These are phyloP conservation scores for Drosophila histrio DNA, from an alignment of 2,888 invertebrate species.

Conservation along the genomic window DNA sequence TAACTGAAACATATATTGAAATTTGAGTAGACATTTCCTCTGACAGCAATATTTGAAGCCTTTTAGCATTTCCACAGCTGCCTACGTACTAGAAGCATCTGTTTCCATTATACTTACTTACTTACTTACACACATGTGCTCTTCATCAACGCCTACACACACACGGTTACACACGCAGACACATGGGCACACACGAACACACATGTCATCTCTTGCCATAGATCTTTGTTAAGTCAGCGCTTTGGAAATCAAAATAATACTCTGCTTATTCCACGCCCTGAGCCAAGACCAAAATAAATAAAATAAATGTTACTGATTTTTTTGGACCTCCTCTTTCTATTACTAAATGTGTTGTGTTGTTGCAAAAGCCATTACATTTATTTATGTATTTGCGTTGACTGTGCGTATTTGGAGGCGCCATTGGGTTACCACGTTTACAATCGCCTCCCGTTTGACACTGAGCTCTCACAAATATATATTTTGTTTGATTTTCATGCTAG, in stretches of 20 bases:
- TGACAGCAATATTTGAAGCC: conserved; percentile 13
- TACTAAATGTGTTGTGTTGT: conserved; percentile 13
- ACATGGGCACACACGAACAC: conserved; percentile 8
- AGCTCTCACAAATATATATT: conserved; percentile 46
- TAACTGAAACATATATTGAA: not conserved
- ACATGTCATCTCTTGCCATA: conserved; percentile 40
- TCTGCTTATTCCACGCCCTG: conserved; percentile 53
- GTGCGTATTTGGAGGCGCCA: conserved; percentile 34
- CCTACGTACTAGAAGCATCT: conserved; percentile 42
- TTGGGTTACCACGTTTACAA: conserved; percentile 45
- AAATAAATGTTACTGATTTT: conserved; percentile 61
- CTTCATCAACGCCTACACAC: conserved; percentile 64
- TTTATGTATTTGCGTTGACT: conserved; percentile 62
- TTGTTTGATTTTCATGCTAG: conserved; percentile 75
- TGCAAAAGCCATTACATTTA: conserved; percentile 69
- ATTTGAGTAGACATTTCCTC: conserved; percentile 13
- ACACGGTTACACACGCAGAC: conserved; percentile 1
- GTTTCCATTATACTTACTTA: conserved; percentile 58
- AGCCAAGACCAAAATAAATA: conserved; percentile 63
- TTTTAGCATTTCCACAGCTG: conserved; percentile 40
- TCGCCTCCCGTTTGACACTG: conserved; percentile 69
- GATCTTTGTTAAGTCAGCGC: conserved; percentile 76
- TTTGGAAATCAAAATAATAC: conserved; percentile 72
- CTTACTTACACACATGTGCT: conserved; percentile 40
- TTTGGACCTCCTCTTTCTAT: not conserved